These are phyloP conservation scores for Platycheirus rosarum DNA, from an alignment of 2,888 invertebrate genomes.

Conservation along the genomic window DNA sequence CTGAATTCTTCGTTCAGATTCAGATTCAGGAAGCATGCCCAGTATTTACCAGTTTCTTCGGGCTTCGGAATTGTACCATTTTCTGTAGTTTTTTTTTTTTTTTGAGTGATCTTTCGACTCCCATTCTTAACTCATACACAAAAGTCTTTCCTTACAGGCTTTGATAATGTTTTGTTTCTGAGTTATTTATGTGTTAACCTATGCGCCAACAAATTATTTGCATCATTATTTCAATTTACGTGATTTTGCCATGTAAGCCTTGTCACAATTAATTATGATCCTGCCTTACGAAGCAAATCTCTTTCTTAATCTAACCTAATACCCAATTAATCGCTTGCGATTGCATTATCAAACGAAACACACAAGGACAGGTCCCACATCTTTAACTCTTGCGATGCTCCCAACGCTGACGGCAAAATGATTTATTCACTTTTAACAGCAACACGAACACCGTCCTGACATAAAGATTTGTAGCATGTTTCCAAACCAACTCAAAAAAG, in stretches of 20 bases:
- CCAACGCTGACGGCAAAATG: slow-evolving; percentile 60
- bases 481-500: slow-evolving; percentile 9
- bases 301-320: slow-evolving; percentile 55
- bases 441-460: slow-evolving; percentile 59
- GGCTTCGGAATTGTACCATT: no score
- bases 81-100: no score
- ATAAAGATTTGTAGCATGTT: slow-evolving; percentile 75
- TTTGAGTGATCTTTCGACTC: no score
- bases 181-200: slow-evolving; percentile 2
- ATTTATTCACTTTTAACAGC: slow-evolving; percentile 74
- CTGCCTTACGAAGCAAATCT: slow-evolving; percentile 41
- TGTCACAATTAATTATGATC: slow-evolving; percentile 72
- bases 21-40: no score
- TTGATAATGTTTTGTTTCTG: neutral
- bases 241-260: slow-evolving; percentile 51
- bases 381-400: slow-evolving; percentile 12
- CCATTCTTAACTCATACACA: no score
- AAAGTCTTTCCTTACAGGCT: no score
- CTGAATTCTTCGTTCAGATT: no score
- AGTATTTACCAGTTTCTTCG: no score
- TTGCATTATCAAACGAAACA: slow-evolving; percentile 48
- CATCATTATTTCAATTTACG: neutral
- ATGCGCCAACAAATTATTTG: slow-evolving; percentile 37
- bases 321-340: slow-evolving; percentile 70
- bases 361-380: slow-evolving; percentile 37